phyloP scores from a whole-genome alignment of 2,113 vertebrate species.

The Tretioscincus oriximinensis region DNA sequence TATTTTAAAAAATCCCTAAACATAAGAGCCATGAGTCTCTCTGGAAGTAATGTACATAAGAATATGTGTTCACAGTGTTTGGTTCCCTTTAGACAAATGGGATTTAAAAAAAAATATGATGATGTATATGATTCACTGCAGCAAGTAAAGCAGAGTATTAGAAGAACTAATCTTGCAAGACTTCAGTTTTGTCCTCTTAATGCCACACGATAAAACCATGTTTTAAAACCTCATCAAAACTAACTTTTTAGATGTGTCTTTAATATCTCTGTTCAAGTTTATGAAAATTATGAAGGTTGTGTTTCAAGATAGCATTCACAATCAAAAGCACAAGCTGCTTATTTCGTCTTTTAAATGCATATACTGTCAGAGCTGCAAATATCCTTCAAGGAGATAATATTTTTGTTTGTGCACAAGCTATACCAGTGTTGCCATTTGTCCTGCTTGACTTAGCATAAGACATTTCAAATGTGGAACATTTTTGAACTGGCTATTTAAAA shows the following conservation, averaged over 20 bases:
- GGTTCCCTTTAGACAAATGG: conserved; percentile 7
- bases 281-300: conserved; percentile 23
- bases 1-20: background rate
- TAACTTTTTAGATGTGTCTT: conserved; percentile 34
- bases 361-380: conserved; percentile 17
- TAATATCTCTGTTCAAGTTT: conserved; percentile 37
- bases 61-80: background rate
- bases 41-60: background rate
- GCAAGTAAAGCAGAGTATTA: background rate
- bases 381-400: conserved; percentile 32
- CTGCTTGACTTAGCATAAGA: background rate
- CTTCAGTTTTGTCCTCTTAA: background rate
- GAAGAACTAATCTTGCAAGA: background rate
- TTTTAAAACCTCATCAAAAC: conserved; percentile 35
- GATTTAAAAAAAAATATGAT: background rate
- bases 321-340: conserved; percentile 24
- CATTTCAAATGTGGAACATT: conserved; percentile 2
- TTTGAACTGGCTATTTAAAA: background rate
- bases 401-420: conserved; percentile 20
- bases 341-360: conserved; percentile 5
- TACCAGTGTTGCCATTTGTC: background rate
- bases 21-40: background rate
- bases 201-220: conserved; percentile 13
- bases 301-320: background rate
- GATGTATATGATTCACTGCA: conserved; percentile 3